Conservation (phyloP, 2,113 vertebrate genomes). For the Phoenicopterus ruber region DNA sequence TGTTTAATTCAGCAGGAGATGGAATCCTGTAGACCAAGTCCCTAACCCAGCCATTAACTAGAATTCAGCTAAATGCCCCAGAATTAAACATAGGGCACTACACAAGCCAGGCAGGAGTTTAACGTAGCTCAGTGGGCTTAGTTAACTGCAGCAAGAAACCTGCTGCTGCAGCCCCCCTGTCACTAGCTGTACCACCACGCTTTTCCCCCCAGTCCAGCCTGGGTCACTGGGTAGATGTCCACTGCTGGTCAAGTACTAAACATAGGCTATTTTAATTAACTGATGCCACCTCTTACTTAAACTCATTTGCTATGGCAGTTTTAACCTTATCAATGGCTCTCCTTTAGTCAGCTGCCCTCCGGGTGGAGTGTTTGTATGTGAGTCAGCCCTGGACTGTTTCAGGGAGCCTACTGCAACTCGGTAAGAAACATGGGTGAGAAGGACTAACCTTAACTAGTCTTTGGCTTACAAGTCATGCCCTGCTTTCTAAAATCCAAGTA, state of each 20-base stretch:
- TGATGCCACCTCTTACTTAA: background rate
- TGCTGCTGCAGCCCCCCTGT: background rate
- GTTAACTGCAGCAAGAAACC: background rate
- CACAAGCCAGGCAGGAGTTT: background rate
- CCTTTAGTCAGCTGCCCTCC: background rate
- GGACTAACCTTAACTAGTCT: background rate
- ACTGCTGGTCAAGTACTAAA: background rate
- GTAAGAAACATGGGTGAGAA: background rate
- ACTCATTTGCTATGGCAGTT: background rate
- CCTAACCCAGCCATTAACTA: background rate
- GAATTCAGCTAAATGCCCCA: background rate
- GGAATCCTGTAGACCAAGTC: background rate
- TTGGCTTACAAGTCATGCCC: background rate
- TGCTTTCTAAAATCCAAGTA: background rate
- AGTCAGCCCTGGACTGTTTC: background rate
- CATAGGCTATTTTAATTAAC: background rate
- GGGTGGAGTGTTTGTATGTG: background rate
- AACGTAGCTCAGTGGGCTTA: background rate
- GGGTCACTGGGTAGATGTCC: background rate
- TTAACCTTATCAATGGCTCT: background rate
- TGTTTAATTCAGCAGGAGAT: background rate
- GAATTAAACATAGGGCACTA: background rate
- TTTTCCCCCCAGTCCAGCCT: background rate
- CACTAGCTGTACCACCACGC: background rate
- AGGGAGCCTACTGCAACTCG: background rate